phyloP scores from a whole-genome alignment of 2,113 vertebrate genomes.

The Labeo rohita region DNA sequence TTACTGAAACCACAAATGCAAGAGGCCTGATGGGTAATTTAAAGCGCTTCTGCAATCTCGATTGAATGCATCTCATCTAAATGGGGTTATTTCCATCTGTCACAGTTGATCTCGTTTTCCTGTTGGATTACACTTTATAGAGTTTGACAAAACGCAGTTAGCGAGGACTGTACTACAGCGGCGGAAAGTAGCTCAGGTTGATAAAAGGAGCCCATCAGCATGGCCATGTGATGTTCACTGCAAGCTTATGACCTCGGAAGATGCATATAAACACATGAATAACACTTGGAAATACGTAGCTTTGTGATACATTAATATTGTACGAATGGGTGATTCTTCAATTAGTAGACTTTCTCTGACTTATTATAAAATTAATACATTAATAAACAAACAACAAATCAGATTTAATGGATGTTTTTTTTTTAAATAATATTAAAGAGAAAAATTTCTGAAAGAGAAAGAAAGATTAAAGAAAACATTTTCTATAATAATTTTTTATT shows the following conservation, averaged over 20 bases:
- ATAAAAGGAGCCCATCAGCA: background rate
- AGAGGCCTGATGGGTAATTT: background rate
- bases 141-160: slow-evolving; percentile 23
- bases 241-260: background rate
- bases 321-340: background rate
- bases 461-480: no score
- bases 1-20: background rate
- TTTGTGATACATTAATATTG: background rate
- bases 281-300: no score
- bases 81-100: slow-evolving; percentile 18
- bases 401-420: background rate
- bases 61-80: background rate
- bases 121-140: background rate
- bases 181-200: background rate
- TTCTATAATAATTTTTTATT: no score
- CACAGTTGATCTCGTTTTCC: slow-evolving; percentile 20
- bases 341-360: background rate
- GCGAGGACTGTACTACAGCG: background rate
- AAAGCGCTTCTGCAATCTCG: background rate
- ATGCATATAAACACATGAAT: background rate
- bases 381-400: no score
- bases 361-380: background rate
- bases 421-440: no score
- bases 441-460: no score
- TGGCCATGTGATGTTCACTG: background rate